Conservation (phyloP, 2,888 invertebrate genomes). For the Caradrina clavipalpis region DNA sequence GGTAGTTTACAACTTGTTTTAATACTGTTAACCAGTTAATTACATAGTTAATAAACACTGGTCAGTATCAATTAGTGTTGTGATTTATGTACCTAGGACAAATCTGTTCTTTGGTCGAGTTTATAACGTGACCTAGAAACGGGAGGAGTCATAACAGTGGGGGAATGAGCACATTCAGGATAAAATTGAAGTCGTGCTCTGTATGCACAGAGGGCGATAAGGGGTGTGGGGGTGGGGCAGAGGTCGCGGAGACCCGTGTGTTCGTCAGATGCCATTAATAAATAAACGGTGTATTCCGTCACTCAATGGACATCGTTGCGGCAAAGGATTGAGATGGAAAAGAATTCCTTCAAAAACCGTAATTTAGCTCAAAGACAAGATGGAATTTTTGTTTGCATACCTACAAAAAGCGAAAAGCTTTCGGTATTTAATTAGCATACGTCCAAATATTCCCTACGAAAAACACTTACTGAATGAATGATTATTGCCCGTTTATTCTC, state of each 20-base stretch:
- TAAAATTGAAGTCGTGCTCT: conserved; percentile 78
- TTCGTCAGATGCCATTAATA: conserved; percentile 81
- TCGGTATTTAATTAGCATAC: conserved; percentile 14
- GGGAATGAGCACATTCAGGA: conserved; percentile 74
- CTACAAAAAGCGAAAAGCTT: conserved; percentile 10
- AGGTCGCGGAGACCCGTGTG: conserved; percentile 63
- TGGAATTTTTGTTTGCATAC: conserved; percentile 5
- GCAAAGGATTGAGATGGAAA: conserved; percentile 27
- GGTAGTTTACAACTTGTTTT: conserved; percentile 50
- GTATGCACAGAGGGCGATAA: conserved; percentile 78
- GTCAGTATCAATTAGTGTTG: conserved; percentile 43
- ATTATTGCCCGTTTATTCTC: conserved; percentile 54
- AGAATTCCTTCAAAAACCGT: conserved; percentile 1
- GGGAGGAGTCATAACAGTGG: conserved; percentile 67
- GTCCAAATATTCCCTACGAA: conserved; percentile 35
- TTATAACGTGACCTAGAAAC: conserved; percentile 61
- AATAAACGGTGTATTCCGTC: conserved; percentile 76
- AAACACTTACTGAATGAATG: conserved; percentile 47
- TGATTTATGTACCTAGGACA: conserved; percentile 32
- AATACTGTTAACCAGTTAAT: conserved; percentile 53
- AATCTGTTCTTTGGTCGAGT: conserved; percentile 26
- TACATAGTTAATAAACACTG: conserved; percentile 45
- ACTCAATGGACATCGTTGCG: conserved; percentile 72
- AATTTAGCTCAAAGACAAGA: neutral
- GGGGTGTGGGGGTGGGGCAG: conserved; percentile 69